Evolutionary conservation across 2,888 invertebrate genomes (phyloP), one percentile per base, ranked within the genome.

Genomic region (Thera obeliscata): DNA sequence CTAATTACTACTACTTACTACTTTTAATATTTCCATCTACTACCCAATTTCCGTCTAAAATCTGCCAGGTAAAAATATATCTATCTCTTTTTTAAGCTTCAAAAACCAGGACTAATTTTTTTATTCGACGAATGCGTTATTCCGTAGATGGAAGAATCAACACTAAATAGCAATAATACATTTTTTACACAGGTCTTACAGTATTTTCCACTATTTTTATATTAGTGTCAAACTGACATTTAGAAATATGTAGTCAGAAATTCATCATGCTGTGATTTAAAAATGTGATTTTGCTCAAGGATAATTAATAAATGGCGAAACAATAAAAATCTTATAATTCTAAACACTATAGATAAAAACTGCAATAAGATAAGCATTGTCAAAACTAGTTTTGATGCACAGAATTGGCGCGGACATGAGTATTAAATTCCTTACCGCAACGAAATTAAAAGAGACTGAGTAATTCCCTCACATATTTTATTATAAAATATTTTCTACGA

Each of bases 401-500:
- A 58, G 36, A 36, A 58, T 48, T 7, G 36, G 48, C 3, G 11
- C 57, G 43, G 22, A 57, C 33, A 46, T 35, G 9, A 8, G 48
- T 48, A 55, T 9, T 33, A 49, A 56, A 41, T 61, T 48, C 38
- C 64, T 43, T 50, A 58, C 50, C 57, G 36, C 43, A 65, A 50
- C 61, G 59, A 64, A 63, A 69, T 60, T 41, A 62, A 57, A 65
- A 56, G 61, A 61, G 65, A 3, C 55, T 49, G 41, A 62, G 61
- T 57, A 63, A 69, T 69, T 69, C 66, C 57, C 63, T 63, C 66
- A 69, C 66, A 69, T 69, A 61, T 61, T 61, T 61, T 61, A 61
- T 61, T 66, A 69, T 69, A 66, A 69, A 69, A 63, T 69, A 63
- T 66, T 60, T 69, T 61, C 69, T 69, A 63, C 66, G 66, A 63